A percentile compares a stretch with the other conserved stretches of the same genome.
These are phyloP conservation scores for Lasiurus cinereus DNA, from an alignment of 2,113 vertebrate species.

Conservation along the genomic window DNA sequence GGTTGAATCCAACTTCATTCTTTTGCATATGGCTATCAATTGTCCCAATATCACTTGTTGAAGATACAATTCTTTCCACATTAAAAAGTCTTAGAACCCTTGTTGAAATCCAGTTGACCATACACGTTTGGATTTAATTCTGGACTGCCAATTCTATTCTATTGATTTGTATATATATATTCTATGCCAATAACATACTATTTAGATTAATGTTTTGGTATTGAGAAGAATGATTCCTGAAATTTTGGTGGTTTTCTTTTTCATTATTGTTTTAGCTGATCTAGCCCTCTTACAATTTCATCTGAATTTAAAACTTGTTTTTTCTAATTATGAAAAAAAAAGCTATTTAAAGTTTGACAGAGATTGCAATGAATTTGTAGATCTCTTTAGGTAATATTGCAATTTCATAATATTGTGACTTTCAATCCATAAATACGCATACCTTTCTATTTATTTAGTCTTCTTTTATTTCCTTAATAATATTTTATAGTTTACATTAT, in stretches of 20 bases:
- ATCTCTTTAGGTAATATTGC: neutral
- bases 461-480: neutral
- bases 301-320: neutral
- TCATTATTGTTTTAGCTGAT: neutral
- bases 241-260: slow-evolving; percentile 1
- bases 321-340: neutral
- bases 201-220: slow-evolving; percentile 26
- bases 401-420: neutral
- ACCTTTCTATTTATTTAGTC: slow-evolving; percentile 20
- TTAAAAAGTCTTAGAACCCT: neutral
- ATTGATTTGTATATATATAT: neutral
- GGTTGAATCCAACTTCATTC: neutral
- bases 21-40: neutral
- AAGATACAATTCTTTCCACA: neutral
- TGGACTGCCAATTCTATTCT: neutral
- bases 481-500: neutral
- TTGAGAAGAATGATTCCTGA: neutral
- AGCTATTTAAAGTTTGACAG: neutral
- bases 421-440: neutral
- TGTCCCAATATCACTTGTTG: neutral
- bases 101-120: neutral
- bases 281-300: neutral
- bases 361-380: neutral
- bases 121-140: neutral
- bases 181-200: neutral